phyloP scores from a whole-genome alignment of 1,140 invertebrate genomes.

The Vanessa atalanta region DNA sequence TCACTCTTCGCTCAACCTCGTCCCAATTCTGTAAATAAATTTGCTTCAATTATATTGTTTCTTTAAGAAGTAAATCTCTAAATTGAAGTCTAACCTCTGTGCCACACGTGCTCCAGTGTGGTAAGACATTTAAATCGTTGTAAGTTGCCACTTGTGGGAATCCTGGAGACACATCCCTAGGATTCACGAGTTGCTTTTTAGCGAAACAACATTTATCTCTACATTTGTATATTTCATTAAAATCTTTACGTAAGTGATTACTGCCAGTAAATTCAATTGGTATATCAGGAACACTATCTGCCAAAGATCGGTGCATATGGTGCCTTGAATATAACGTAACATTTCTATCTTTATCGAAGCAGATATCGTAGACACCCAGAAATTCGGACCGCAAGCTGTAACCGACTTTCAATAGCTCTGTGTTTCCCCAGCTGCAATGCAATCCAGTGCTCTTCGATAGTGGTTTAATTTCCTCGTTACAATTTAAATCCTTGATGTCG shows the following conservation, averaged over 20 bases:
- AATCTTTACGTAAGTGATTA: slow-evolving; percentile 39
- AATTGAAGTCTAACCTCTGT: slow-evolving; percentile 40
- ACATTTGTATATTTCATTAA: slow-evolving; percentile 57
- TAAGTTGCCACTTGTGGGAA: slow-evolving; percentile 53
- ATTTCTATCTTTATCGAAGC: slow-evolving; percentile 48
- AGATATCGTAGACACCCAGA: slow-evolving; percentile 58
- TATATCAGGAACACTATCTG: neutral
- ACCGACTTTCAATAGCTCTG: slow-evolving; percentile 47
- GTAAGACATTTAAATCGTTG: slow-evolving; percentile 60
- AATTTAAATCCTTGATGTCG: slow-evolving; percentile 53
- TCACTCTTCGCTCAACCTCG: slow-evolving; percentile 30
- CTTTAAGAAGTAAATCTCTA: no score
- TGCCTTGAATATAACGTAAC: neutral
- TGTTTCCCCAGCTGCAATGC: slow-evolving; percentile 17
- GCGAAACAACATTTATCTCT: slow-evolving; percentile 53
- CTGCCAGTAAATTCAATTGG: slow-evolving; percentile 1
- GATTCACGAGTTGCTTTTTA: slow-evolving; percentile 61
- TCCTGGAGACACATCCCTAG: slow-evolving; percentile 55
- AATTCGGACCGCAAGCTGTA: slow-evolving; percentile 46
- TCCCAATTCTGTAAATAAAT: slow-evolving; percentile 35
- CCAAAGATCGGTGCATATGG: neutral
- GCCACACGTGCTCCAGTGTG: slow-evolving; percentile 70
- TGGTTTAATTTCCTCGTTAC: slow-evolving; percentile 43
- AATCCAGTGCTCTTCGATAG: neutral
- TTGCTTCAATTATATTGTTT: no score